phyloP scores from a whole-genome alignment of 2,113 vertebrate species.

The Chionodraco myersi region DNA sequence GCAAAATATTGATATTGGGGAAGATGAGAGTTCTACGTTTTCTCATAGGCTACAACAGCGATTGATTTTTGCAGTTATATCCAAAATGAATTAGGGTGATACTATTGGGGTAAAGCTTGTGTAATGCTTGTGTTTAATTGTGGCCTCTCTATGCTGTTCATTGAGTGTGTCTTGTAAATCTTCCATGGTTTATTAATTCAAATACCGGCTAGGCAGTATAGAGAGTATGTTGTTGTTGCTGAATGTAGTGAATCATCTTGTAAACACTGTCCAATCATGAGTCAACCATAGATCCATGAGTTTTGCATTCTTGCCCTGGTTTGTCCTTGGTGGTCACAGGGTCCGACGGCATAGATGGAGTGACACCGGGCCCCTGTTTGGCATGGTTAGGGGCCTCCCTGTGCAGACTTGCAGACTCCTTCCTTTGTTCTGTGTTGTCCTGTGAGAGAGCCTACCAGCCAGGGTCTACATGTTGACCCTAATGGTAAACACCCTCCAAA shows the following conservation, averaged over 20 bases:
- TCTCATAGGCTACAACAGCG: no score
- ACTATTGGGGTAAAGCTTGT: not conserved
- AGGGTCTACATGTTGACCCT: slow-evolving; percentile 78
- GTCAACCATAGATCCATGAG: slow-evolving; percentile 1
- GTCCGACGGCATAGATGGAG: slow-evolving; percentile 40
- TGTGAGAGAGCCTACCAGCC: slow-evolving; percentile 60
- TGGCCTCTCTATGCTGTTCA: not conserved
- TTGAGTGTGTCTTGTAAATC: not conserved
- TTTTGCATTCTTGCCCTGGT: slow-evolving; percentile 20
- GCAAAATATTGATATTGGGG: not conserved
- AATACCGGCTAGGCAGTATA: not conserved
- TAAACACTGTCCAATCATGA: not conserved
- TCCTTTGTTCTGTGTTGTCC: slow-evolving; percentile 61
- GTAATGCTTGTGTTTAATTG: not conserved
- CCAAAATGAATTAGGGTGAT: not conserved
- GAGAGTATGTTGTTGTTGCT: slow-evolving; percentile 16
- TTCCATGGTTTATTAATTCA: not conserved
- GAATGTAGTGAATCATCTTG: slow-evolving; percentile 26
- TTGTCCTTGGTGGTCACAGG: slow-evolving; percentile 37
- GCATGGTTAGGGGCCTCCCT: slow-evolving; percentile 45
- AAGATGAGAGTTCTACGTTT: not conserved
- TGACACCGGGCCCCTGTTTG: slow-evolving; percentile 56
- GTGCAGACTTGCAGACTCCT: slow-evolving; percentile 71
- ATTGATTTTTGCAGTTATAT: not conserved
- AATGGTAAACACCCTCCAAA: slow-evolving; percentile 77